These are phyloP conservation scores for Lissonota sp. DNA, from an alignment of 2,888 invertebrate species.

Conservation along the genomic window DNA sequence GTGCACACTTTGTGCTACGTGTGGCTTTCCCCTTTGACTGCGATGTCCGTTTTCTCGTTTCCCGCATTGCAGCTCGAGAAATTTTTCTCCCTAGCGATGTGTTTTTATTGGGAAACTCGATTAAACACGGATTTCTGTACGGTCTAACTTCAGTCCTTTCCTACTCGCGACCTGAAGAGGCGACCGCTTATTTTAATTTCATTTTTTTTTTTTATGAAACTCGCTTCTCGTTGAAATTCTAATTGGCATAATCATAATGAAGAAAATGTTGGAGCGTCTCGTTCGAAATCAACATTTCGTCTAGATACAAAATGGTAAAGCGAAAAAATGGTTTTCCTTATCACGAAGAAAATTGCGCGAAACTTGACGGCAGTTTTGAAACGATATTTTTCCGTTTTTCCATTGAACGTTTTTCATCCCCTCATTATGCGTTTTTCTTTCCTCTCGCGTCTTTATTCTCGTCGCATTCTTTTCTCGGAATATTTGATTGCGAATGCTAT, in stretches of 20 bases:
- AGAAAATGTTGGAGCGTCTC: slow-evolving; percentile 7
- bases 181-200: not conserved
- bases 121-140: slow-evolving; percentile 58
- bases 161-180: not conserved
- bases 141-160: slow-evolving; percentile 11
- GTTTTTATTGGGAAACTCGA: slow-evolving; percentile 66
- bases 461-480: not conserved
- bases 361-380: not conserved
- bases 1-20: slow-evolving; percentile 16
- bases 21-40: slow-evolving; percentile 28
- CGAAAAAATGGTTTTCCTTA: not conserved
- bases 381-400: not conserved
- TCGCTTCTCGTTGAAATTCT: slow-evolving; percentile 48
- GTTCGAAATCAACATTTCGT: not conserved
- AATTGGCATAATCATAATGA: slow-evolving; percentile 47
- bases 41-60: slow-evolving; percentile 42
- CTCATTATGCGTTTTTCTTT: not conserved
- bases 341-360: not conserved
- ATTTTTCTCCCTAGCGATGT: slow-evolving; percentile 57
- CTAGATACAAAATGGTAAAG: not conserved
- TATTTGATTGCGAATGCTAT: slow-evolving; percentile 22
- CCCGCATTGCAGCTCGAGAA: slow-evolving; percentile 54
- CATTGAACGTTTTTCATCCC: not conserved
- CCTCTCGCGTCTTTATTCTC: slow-evolving; percentile 1
- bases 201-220: slow-evolving; percentile 23